These are phyloP conservation scores for Psilopsiagon aurifrons DNA, from an alignment of 2,113 vertebrate genomes.

Conservation along the genomic window DNA sequence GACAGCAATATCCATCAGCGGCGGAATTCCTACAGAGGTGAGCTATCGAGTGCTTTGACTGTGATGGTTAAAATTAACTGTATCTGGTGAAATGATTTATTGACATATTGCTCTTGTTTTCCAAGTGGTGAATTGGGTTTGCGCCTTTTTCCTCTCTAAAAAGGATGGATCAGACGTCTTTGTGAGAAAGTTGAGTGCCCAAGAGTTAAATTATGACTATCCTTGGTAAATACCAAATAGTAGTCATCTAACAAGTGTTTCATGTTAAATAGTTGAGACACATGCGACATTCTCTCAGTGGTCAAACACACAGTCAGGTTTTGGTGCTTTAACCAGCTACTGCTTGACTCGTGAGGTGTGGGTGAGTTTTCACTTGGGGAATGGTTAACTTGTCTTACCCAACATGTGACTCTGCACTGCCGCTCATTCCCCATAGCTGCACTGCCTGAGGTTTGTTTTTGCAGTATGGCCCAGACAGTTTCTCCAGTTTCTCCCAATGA, in stretches of 20 bases:
- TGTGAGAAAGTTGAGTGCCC: background rate
- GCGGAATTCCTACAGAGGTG: slow-evolving; percentile 95
- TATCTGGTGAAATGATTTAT: background rate
- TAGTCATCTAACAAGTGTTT: background rate
- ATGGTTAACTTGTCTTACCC: background rate
- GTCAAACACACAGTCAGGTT: background rate
- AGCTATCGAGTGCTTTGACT: background rate
- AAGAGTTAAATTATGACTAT: background rate
- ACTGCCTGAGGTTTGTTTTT: background rate
- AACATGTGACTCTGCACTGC: fast-evolving
- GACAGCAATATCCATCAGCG: slow-evolving; percentile 92
- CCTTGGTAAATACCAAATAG: background rate
- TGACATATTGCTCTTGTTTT: background rate
- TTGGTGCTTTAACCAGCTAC: background rate
- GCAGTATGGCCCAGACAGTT: background rate
- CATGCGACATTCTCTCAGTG: background rate
- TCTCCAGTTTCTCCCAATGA: background rate
- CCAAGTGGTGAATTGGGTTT: background rate
- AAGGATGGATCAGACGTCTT: background rate
- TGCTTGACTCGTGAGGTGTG: background rate
- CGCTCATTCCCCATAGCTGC: background rate
- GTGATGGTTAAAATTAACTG: background rate
- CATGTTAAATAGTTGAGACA: background rate
- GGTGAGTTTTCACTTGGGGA: background rate
- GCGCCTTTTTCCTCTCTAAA: background rate